Percentiles rank a stretch among this genome's conserved stretches.
Conservation (phyloP, 2,888 invertebrate species). For the Unio delphinus region DNA sequence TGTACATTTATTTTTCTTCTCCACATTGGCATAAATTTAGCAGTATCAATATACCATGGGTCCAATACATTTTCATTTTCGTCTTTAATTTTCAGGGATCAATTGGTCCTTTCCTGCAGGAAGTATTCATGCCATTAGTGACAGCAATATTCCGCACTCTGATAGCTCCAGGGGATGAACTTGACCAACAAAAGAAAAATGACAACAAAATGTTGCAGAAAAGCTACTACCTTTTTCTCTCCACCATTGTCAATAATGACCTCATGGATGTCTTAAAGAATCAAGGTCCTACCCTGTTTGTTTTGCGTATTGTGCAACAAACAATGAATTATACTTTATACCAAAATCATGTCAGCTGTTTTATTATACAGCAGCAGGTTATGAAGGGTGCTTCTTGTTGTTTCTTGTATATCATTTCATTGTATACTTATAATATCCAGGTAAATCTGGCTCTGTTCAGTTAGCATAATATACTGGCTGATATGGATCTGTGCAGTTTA, state of each 20-base stretch:
- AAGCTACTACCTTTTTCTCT: constrained; percentile 73
- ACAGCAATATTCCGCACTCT: constrained; percentile 72
- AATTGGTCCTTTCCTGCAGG: constrained; percentile 73
- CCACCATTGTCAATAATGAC: constrained; percentile 73
- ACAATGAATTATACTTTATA: too few relatives aligned
- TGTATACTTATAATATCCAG: too few relatives aligned
- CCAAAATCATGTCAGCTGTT: too few relatives aligned
- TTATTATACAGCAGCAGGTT: too few relatives aligned
- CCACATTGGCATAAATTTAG: background rate
- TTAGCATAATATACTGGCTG: too few relatives aligned
- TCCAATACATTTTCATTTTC: background rate
- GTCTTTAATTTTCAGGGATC: constrained; percentile 70
- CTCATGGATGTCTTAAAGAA: constrained; percentile 71
- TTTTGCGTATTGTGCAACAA: too few relatives aligned
- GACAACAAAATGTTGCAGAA: constrained; percentile 73
- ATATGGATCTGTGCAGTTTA: too few relatives aligned
- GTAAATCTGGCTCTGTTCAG: too few relatives aligned
- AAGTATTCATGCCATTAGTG: constrained; percentile 74
- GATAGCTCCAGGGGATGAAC: constrained; percentile 71
- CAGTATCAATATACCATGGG: too few relatives aligned
- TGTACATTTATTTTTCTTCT: background rate
- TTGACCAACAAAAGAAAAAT: constrained; percentile 72
- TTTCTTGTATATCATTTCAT: too few relatives aligned
- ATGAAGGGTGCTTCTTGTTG: too few relatives aligned
- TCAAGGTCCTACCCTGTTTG: constrained; percentile 48